Evolutionary conservation across 2,888 invertebrate species (phyloP), one percentile per base, ranked within the genome.

Genomic region (Erannis defoliaria): DNA sequence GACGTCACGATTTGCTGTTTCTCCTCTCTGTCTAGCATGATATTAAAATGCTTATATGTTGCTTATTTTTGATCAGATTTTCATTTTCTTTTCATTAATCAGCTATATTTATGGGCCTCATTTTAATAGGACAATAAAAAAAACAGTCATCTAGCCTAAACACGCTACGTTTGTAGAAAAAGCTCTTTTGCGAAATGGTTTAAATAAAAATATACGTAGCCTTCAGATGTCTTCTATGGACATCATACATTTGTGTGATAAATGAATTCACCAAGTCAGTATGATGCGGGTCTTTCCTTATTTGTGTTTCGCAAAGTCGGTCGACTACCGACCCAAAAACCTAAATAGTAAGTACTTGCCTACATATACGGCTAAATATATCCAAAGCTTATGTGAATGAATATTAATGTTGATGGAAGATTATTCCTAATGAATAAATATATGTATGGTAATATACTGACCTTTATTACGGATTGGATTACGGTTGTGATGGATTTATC

Each of bases 201-300:
- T 53, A 26, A 42, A 65, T 45, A 35, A 40, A 54, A 31, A 51
- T 18, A 38, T 18, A 31, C 40, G 64, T 62, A 66, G 62, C 61
- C 42, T 54, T 59, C 55, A 57, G 55, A 43, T 23, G 37, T 43
- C 48, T 54, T 40, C 16, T 29, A 23, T 5, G 33, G 43, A 46
- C 50, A 55, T 55, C 38, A 43, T 65, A 73, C 74, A 70, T 78
- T 81, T 79, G 76, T 67, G 77, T 82, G 81, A 85, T 78, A 78
- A 83, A 84, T 82, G 80, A 77, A 73, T 72, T 73, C 73, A 71
- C 71, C 78, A 77, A 81, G 78, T 80, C 74, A 72, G 70, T 75
- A 76, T 81, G 81, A 84, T 80, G 74, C 73, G 81, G 82, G 82
- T 78, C 67, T 73, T 71, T 77, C 75, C 77, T 78, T 77, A 77